Evolutionary conservation across 2,888 invertebrate species (phyloP).

Genomic region (Sinodicranocentrus sp.): DNA sequence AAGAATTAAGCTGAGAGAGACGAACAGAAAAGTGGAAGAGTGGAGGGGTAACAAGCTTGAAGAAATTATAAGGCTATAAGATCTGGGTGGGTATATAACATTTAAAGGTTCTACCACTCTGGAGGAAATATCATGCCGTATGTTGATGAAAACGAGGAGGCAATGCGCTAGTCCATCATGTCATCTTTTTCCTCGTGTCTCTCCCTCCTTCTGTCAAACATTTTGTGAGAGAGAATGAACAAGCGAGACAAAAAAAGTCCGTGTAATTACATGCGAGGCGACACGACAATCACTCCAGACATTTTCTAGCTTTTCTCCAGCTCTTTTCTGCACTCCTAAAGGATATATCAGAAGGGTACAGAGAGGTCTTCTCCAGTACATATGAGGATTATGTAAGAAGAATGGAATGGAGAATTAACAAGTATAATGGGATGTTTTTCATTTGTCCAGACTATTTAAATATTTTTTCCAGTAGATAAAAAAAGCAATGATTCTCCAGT

Average conservation of each 20-base stretch:
- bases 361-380: too few species aligned
- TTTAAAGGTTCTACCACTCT: too few species aligned
- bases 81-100: not conserved
- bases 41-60: not conserved
- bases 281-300: conserved; percentile 34
- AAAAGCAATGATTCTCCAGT: too few species aligned
- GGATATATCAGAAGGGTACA: too few species aligned
- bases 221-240: conserved; percentile 27
- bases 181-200: conserved; percentile 40
- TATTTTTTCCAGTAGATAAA: too few species aligned
- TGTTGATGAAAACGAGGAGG: conserved; percentile 52
- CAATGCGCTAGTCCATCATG: conserved; percentile 43
- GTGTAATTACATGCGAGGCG: conserved; percentile 61
- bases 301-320: not conserved
- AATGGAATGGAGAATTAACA: too few species aligned
- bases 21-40: conserved; percentile 37
- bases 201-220: conserved; percentile 50
- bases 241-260: conserved; percentile 4
- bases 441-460: too few species aligned
- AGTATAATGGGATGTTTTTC: too few species aligned
- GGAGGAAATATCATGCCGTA: conserved; percentile 61
- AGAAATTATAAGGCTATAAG: not conserved
- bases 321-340: too few species aligned
- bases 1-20: too few species aligned
- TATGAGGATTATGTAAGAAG: too few species aligned